Base-by-base conservation (phyloP, 1,140 invertebrate genomes). In the Protaetia brevitarsis region DNA sequence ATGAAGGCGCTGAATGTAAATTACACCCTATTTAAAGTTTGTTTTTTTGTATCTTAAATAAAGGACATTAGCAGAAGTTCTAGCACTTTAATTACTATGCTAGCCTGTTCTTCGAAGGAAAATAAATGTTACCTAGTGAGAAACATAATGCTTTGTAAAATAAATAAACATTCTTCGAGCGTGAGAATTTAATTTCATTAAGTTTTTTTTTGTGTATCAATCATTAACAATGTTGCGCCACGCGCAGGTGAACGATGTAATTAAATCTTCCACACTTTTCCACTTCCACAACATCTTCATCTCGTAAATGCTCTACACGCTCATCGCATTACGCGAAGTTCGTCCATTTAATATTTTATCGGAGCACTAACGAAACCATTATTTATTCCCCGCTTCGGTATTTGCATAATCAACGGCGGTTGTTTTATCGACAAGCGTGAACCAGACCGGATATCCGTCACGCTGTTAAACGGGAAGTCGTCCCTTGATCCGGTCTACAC, bases 361-460 rank as follows among this genome's bases (percentile, higher is more conserved):
- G 41, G 26, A 23, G n/a, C 31, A 34, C 13, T 34, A 34, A 19
- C 19, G 7, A 51, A 21, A 23, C 13, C 41, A 51, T 51, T 51
- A 51, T 51, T 51, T 51, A 51, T 51, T 51, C 41, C 26, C 41
- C 41, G 26, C 16, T 19, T 51, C 6, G 5, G 41, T 23, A 51
- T 51, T 51, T 51, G 16, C 41, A 51, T 51, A 19, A 51, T 13
- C 41, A 19, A 23, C 16, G 19, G 41, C 41, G 41, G 41, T 51
- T 51, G 41, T 23, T 21, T 51, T 51, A 51, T 51, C 41, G 41
- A 51, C 41, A 16, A 51, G 19, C 26, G 16, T 51, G 19, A 19
- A 51, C 41, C 41, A 51, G 16, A 51, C 21, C 41, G 41, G 41
- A 51, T 51, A 51, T 51, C 41, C 41, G 41, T 51, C 41, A 51